A percentile compares a stretch with the other conserved stretches of the same genome.
These are phyloP conservation scores for Mus spicilegus DNA, from an alignment of 2,113 vertebrate species.

Conservation along the genomic window DNA sequence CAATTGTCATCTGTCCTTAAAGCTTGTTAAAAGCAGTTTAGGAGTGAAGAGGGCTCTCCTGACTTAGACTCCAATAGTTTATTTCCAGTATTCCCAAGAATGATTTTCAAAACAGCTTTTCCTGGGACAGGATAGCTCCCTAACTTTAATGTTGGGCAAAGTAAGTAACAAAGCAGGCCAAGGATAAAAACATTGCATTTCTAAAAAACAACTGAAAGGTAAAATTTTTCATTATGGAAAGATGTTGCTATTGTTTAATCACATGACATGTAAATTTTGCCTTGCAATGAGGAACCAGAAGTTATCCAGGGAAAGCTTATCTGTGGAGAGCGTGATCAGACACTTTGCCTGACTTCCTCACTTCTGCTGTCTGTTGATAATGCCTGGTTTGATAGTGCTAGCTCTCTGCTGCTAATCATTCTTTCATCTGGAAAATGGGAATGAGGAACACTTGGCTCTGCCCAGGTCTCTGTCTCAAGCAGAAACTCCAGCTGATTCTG, in stretches of 20 bases:
- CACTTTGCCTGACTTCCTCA: background rate
- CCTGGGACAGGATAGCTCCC: too few species aligned
- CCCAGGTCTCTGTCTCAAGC: background rate
- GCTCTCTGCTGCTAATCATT: background rate
- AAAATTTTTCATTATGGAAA: background rate
- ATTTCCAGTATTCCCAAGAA: background rate
- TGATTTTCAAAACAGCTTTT: background rate
- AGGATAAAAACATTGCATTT: too few species aligned
- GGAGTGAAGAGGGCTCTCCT: background rate
- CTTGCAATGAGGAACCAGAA: background rate
- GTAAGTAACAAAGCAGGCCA: too few species aligned
- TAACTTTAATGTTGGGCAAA: background rate
- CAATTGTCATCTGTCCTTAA: background rate
- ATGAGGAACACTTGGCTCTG: background rate
- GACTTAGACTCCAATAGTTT: background rate
- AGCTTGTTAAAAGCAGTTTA: background rate
- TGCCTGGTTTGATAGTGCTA: background rate
- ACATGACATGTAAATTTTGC: background rate
- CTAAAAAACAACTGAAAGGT: too few species aligned
- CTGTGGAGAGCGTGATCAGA: background rate
- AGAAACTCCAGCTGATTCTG: background rate
- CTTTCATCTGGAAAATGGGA: too few species aligned
- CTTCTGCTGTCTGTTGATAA: too few species aligned
- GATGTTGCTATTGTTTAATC: background rate
- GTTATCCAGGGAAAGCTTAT: background rate